Evolutionary conservation across 30 jellyfish, hydroid and myxozoan species (phyloP).

Genomic region (Aurelia aurita complex sp. Pacific): DNA sequence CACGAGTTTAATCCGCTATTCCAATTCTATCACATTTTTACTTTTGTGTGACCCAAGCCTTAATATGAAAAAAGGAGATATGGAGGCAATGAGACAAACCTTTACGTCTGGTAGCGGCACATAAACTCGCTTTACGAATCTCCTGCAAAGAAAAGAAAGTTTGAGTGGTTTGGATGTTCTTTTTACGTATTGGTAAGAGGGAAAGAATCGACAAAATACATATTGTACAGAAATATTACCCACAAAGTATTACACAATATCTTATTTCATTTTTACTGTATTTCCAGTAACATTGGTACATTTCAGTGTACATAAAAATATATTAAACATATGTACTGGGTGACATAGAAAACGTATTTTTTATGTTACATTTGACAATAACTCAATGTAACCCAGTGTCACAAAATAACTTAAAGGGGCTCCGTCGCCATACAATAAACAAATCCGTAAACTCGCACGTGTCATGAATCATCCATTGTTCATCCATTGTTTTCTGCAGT

Average conservation of each 20-base stretch:
- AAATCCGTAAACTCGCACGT: too few relatives aligned
- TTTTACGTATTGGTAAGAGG: too few relatives aligned
- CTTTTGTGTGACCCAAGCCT: background rate
- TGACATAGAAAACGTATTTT: background rate
- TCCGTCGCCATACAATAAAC: too few relatives aligned
- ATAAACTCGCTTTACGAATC: constrained; percentile 88
- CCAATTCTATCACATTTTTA: background rate
- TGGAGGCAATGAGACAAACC: constrained; percentile 36
- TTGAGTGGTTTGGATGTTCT: too few relatives aligned
- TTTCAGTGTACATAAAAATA: too few relatives aligned
- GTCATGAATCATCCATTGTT: too few relatives aligned
- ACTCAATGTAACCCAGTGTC: background rate
- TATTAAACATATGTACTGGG: background rate
- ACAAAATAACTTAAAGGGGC: background rate
- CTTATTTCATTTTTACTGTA: too few relatives aligned
- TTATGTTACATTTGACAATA: background rate
- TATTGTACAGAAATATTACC: too few relatives aligned
- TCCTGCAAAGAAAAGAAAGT: constrained; percentile 42
- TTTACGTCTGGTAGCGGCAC: constrained; percentile 88
- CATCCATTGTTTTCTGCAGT: too few relatives aligned
- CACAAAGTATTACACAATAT: too few relatives aligned
- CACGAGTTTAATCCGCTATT: background rate
- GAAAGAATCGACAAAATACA: too few relatives aligned
- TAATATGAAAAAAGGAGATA: background rate
- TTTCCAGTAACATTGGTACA: too few relatives aligned